Evolutionary conservation across 2,113 vertebrate genomes (phyloP), one percentile per base, ranked within the genome.

Genomic region (Lepidothrix coronata): DNA sequence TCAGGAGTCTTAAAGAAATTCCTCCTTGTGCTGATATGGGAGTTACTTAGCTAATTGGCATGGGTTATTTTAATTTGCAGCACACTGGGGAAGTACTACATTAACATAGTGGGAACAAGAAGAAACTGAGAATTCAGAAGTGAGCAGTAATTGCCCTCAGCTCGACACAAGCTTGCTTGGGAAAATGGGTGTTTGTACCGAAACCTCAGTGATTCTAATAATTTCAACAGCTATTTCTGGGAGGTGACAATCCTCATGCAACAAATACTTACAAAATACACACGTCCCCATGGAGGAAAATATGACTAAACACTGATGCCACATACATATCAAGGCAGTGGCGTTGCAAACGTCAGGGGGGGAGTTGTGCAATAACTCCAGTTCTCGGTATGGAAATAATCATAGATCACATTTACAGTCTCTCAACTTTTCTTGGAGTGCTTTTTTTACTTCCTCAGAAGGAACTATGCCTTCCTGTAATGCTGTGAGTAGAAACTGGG

Each of bases 191-290:
- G 6, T 81, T 93, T 66, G 20, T 46, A 44, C 31, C 43, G 59
- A 91, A 95, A 77, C 52, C 67, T 28, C 37, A 94, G 48, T 18
- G 27, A 81, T 75, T 19, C 31, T 57, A 77, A 80, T 57, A 41
- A 86, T 76, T 92, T 89, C 13, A 17, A 72, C 59, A 95, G 75
- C 78, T 91, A 16, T 88, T 95, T 89, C 66, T 78, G 79, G 61
- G 51, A 62, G 51, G 61, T 89, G 93, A 49, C 88, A 92, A 74
- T 77, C 48, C 30, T 46, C 16, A 43, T 85, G 73, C 66, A 55
- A 58, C 35, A 48, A 91, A 73, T 49, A 48, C 74, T 79, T 68
- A 77, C 18, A 51, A 76, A 91, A 93, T 77, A 63, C 52, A 80
- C 31, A 22, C 0, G 0, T 79, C 55, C 62, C 37, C 33, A 14